These are phyloP conservation scores for Pteronura brasiliensis DNA, from an alignment of 2,113 vertebrate genomes.

Conservation along the genomic window DNA sequence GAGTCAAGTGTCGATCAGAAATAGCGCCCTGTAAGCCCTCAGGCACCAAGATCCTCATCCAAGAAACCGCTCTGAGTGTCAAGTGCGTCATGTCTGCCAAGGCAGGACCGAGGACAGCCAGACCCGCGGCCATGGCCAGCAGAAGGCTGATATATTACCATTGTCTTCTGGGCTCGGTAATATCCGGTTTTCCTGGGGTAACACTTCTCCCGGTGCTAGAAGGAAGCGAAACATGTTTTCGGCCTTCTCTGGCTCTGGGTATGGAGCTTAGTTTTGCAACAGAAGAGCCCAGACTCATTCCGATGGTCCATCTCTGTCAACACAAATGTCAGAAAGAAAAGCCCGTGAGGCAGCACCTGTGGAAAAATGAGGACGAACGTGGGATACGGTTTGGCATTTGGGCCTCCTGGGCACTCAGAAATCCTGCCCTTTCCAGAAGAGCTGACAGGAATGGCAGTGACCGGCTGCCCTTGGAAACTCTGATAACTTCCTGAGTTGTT, in stretches of 20 bases:
- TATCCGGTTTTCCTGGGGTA: not conserved
- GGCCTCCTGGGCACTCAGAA: not conserved
- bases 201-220: not conserved
- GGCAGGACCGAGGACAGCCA: not conserved
- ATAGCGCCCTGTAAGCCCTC: not conserved
- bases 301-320: not conserved
- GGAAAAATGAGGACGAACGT: not conserved
- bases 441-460: not conserved
- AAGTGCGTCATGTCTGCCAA: not conserved
- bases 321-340: not conserved
- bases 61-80: slow-evolving; percentile 18
- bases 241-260: not conserved
- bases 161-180: not conserved
- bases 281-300: not conserved
- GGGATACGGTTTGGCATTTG: not conserved
- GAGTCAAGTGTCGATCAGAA: not conserved
- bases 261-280: not conserved
- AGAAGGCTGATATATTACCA: not conserved
- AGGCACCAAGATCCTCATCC: not conserved
- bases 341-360: fast-evolving
- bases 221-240: not conserved
- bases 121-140: not conserved
- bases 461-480: not conserved
- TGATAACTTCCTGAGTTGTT: slow-evolving; percentile 1
- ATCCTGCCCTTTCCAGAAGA: not conserved